These are phyloP conservation scores for Drosophila paulistorum DNA, from an alignment of 1,140 invertebrate genomes.

Conservation along the genomic window DNA sequence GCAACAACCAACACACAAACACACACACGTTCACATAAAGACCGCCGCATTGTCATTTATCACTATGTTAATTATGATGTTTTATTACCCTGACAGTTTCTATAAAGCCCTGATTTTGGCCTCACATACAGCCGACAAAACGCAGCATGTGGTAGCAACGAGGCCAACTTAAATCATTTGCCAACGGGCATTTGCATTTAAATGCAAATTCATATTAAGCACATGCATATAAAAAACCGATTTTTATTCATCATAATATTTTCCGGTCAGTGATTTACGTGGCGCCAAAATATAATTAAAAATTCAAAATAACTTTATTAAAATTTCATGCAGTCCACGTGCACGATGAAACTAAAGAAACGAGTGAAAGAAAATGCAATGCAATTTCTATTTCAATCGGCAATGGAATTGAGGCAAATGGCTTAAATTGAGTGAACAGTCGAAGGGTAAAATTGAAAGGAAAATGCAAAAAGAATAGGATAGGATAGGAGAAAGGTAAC, in stretches of 20 bases:
- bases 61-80: constrained; percentile 79
- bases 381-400: constrained; percentile 54
- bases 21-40: not conserved
- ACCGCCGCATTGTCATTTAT: constrained; percentile 63
- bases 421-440: constrained; percentile 49
- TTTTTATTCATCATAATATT: constrained; percentile 38
- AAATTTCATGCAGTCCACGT: constrained; percentile 44
- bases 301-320: constrained; percentile 65
- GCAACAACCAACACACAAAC: constrained; percentile 48
- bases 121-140: constrained; percentile 32
- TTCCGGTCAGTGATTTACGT: constrained; percentile 59
- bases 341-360: constrained; percentile 14
- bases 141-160: constrained; percentile 63
- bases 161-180: constrained; percentile 55
- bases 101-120: constrained; percentile 55
- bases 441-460: constrained; percentile 24
- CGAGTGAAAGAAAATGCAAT: constrained; percentile 38
- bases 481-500: constrained; percentile 64
- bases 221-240: constrained; percentile 14
- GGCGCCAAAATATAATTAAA: constrained; percentile 55
- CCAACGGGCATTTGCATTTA: constrained; percentile 25
- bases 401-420: constrained; percentile 39
- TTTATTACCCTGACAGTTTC: constrained; percentile 56
- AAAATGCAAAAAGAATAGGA: constrained; percentile 43
- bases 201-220: constrained; percentile 36